phyloP scores from a whole-genome alignment of 64 coral and sea anemone genomes.

The Montipora capricornis region DNA sequence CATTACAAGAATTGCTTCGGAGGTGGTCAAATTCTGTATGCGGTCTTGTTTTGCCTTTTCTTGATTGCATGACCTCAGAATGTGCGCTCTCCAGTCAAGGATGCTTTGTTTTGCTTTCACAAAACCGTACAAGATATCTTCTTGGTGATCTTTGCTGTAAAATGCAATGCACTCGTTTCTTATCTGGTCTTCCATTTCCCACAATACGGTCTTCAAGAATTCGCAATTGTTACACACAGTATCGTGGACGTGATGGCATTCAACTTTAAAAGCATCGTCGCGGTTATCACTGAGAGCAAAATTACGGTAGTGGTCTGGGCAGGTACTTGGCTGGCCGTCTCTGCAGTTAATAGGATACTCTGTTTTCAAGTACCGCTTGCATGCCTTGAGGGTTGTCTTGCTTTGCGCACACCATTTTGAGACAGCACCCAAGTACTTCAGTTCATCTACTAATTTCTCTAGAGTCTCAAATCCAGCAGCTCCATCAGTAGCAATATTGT shows the following conservation, averaged over 20 bases:
- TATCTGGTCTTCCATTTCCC: not conserved
- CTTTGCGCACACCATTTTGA: no score
- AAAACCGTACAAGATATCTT: slow-evolving; percentile 42
- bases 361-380: slow-evolving; percentile 55
- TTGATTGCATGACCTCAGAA: slow-evolving; percentile 6
- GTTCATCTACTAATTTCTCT: no score
- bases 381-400: not conserved
- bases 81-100: slow-evolving; percentile 13
- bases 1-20: not conserved
- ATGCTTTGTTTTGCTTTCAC: slow-evolving; percentile 26
- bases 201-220: not conserved
- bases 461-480: no score
- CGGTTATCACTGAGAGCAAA: slow-evolving; percentile 33
- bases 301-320: slow-evolving; percentile 50
- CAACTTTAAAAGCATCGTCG: slow-evolving; percentile 1
- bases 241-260: slow-evolving; percentile 35
- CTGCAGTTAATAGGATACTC: slow-evolving; percentile 36
- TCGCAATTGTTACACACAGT: slow-evolving; percentile 9
- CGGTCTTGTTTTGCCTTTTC: slow-evolving; percentile 11
- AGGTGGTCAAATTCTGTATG: not conserved
- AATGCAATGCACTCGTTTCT: not conserved
- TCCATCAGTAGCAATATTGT: no score
- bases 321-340: slow-evolving; percentile 24
- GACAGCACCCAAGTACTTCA: no score
- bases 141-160: slow-evolving; percentile 52